These are phyloP conservation scores for Regulus satrapa DNA, from an alignment of 2,113 vertebrate species.

Conservation along the genomic window DNA sequence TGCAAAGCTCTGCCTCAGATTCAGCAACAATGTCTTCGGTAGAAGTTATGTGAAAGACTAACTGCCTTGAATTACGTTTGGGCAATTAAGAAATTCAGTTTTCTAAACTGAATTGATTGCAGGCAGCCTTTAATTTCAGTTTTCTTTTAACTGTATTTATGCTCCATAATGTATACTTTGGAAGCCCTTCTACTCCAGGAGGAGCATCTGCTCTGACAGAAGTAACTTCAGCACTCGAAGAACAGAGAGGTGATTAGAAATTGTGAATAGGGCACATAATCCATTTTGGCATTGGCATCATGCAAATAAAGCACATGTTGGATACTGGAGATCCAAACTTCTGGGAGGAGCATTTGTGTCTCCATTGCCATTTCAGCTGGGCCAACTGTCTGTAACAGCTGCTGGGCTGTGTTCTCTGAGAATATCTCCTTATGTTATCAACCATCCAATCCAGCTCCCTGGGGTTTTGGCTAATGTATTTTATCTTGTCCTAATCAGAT, in stretches of 20 bases:
- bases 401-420: not conserved
- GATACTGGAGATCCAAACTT: not conserved
- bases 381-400: not conserved
- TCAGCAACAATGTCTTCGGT: not conserved
- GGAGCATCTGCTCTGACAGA: not conserved
- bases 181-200: not conserved
- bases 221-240: not conserved
- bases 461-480: not conserved
- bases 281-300: fast-evolving
- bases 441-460: not conserved
- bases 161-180: not conserved
- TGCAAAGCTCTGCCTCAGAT: not conserved
- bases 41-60: not conserved
- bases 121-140: not conserved
- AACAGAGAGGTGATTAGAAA: not conserved
- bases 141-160: not conserved
- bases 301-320: not conserved
- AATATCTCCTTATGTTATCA: not conserved
- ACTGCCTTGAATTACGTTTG: not conserved
- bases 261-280: not conserved
- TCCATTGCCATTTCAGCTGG: not conserved
- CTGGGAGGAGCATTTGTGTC: not conserved
- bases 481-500: not conserved
- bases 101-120: not conserved
- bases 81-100: not conserved